Conservation (phyloP, 2,888 invertebrate genomes). For the Sepioteuthis lessoniana region DNA sequence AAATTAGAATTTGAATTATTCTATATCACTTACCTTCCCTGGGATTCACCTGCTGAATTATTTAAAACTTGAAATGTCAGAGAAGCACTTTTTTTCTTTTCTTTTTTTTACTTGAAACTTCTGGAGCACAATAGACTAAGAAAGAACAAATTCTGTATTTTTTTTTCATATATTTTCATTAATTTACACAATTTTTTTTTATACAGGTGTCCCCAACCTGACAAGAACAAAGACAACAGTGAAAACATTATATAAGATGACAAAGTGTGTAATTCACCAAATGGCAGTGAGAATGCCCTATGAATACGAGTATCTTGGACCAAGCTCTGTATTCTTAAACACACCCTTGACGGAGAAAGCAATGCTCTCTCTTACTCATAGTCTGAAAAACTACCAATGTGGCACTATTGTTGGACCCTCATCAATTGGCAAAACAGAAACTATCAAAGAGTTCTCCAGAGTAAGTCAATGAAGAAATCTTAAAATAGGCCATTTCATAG, state of each 20-base stretch:
- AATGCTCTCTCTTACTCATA: constrained; percentile 69
- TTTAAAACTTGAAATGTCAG: no score
- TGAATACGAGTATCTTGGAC: constrained; percentile 73
- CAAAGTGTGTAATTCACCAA: constrained; percentile 70
- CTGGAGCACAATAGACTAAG: no score
- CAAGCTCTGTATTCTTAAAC: constrained; percentile 58
- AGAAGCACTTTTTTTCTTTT: no score
- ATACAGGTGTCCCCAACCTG: constrained; percentile 53
- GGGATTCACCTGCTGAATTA: no score
- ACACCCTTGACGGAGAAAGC: constrained; percentile 73
- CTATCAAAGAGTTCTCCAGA: constrained; percentile 70
- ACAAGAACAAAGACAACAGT: constrained; percentile 68
- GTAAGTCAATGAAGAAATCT: constrained; percentile 55
- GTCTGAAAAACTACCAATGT: constrained; percentile 71
- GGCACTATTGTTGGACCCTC: constrained; percentile 71
- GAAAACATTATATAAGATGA: constrained; percentile 71
- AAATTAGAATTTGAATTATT: no score
- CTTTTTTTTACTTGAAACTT: no score
- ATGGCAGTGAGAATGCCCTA: constrained; percentile 69
- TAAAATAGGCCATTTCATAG: neutral
- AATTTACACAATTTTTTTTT: no score
- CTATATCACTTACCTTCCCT: no score
- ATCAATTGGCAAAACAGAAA: constrained; percentile 72
- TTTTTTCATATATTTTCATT: no score
- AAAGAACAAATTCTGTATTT: no score